phyloP scores from a whole-genome alignment of 2,797 vertebrate species.

The Chloroceryle amazona region DNA sequence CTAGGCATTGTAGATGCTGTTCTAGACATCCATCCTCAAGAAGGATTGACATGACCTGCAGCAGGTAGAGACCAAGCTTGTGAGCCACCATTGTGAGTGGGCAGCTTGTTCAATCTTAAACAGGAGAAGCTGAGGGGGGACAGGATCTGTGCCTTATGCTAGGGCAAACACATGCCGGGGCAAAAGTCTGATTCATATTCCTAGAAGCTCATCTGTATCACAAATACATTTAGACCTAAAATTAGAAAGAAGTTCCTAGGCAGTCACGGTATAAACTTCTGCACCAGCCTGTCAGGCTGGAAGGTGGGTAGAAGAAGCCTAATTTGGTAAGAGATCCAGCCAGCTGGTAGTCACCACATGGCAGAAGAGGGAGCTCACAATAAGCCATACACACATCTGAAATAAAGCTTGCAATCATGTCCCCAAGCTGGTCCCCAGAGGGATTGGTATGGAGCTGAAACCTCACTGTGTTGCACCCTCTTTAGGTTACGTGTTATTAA shows the following conservation, averaged over 20 bases:
- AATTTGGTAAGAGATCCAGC: slow-evolving; percentile 49
- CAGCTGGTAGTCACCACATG: slow-evolving; percentile 11
- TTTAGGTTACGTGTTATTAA: not conserved
- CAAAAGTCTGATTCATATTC: not conserved
- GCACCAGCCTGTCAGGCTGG: slow-evolving; percentile 31
- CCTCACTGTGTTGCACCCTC: not conserved
- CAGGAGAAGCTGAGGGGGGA: not conserved
- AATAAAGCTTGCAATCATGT: not conserved
- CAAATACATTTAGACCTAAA: slow-evolving; percentile 40
- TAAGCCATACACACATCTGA: not conserved
- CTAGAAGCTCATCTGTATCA: slow-evolving; percentile 29
- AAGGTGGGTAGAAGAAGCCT: slow-evolving; percentile 45
- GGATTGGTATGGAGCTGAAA: not conserved
- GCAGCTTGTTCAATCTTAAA: not conserved
- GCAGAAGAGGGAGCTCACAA: slow-evolving; percentile 12
- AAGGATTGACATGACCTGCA: not conserved
- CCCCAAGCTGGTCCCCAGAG: not conserved
- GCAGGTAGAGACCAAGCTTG: not conserved
- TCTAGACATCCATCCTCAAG: not conserved
- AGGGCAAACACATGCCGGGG: not conserved
- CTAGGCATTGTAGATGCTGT: not conserved
- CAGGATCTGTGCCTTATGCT: not conserved
- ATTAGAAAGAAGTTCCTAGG: slow-evolving; percentile 50
- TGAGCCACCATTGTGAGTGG: not conserved
- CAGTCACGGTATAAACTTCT: slow-evolving; percentile 28